Conservation (phyloP, 1,140 invertebrate genomes). For the Achatina immaculata region DNA sequence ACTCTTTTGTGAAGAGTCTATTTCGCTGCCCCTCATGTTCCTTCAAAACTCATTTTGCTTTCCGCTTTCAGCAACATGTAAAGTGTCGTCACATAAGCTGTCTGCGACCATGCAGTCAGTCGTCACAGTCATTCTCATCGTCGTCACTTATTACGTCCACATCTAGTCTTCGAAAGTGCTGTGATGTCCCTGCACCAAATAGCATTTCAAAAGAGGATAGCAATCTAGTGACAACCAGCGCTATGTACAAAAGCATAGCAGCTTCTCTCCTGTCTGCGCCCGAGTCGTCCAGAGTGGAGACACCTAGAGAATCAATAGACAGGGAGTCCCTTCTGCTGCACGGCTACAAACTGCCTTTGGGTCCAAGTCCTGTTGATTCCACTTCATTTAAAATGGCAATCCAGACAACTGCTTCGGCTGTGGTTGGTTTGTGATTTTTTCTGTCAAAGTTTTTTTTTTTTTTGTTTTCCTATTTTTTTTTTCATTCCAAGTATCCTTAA, state of each 20-base stretch:
- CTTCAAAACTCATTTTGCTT: slow-evolving; percentile 58
- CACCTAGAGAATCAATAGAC: neutral
- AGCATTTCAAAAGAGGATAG: neutral
- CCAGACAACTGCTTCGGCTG: slow-evolving; percentile 31
- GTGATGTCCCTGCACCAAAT: neutral
- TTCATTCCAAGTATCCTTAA: neutral
- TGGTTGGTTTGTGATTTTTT: slow-evolving; percentile 22
- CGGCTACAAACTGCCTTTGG: slow-evolving; percentile 24
- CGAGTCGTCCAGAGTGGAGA: neutral
- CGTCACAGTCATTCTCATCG: neutral
- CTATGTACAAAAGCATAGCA: slow-evolving; percentile 36
- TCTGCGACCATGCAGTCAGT: neutral
- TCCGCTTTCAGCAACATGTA: slow-evolving; percentile 59
- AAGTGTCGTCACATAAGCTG: slow-evolving; percentile 44
- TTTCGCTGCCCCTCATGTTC: slow-evolving; percentile 44
- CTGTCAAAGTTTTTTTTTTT: neutral
- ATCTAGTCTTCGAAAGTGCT: neutral
- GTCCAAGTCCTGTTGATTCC: slow-evolving; percentile 9
- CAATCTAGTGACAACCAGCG: slow-evolving; percentile 37
- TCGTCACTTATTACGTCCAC: neutral
- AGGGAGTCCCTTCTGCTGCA: slow-evolving; percentile 22
- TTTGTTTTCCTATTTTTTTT: slow-evolving; percentile 6
- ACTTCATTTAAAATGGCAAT: slow-evolving; percentile 27
- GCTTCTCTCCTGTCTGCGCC: slow-evolving; percentile 28
- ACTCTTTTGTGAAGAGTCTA: slow-evolving; percentile 18